Evolutionary conservation across 2,797 vertebrate species (phyloP).

Genomic region (Hemibagrus guttatus): DNA sequence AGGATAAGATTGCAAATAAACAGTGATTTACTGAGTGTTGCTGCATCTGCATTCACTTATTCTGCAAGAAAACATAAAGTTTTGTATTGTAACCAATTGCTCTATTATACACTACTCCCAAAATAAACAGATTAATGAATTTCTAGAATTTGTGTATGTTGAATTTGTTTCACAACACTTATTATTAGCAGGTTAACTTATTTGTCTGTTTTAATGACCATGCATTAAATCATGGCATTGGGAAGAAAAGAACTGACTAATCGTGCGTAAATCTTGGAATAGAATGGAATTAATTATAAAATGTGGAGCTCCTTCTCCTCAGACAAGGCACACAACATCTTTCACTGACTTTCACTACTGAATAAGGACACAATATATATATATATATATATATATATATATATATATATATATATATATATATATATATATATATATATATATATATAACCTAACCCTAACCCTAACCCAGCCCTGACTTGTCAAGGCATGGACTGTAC

Average conservation of each 20-base stretch:
- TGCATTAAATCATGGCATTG: conserved; percentile 1
- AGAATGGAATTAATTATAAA: conserved; percentile 1
- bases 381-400: background rate
- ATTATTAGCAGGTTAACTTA: conserved; percentile 10
- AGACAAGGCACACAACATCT: background rate
- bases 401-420: no score
- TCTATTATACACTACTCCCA: background rate
- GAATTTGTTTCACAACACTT: background rate
- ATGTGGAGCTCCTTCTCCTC: background rate
- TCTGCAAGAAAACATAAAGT: background rate
- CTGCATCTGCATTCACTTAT: background rate
- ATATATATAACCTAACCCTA: no score
- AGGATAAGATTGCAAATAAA: background rate
- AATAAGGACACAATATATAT: background rate
- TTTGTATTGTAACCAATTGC: background rate
- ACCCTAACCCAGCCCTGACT: no score
- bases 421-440: no score
- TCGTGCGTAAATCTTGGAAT: conserved; percentile 11
- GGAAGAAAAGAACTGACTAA: background rate
- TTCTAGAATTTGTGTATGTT: background rate
- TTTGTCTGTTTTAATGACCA: conserved; percentile 17
- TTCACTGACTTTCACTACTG: background rate
- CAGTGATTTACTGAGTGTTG: background rate
- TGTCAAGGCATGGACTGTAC: no score
- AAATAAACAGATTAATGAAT: background rate